Percentiles rank a stretch among this genome's conserved stretches.
Evolutionary conservation across 1,140 invertebrate species (phyloP).

Genomic region (Scaptomyza hsui): DNA sequence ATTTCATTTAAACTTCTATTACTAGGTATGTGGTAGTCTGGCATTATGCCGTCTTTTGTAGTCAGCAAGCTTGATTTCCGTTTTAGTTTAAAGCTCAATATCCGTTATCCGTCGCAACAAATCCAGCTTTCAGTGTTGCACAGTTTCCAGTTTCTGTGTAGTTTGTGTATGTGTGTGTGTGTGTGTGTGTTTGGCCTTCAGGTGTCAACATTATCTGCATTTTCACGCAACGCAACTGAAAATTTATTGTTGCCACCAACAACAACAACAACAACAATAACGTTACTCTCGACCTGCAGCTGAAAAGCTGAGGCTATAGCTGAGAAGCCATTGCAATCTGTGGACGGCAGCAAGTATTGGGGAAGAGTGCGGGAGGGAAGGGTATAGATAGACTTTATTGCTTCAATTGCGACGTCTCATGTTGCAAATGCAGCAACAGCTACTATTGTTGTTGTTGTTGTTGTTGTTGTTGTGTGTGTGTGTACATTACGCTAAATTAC

Average conservation of each 20-base stretch:
- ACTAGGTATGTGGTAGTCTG: neutral
- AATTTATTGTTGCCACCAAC: slow-evolving; percentile 58
- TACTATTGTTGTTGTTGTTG: slow-evolving; percentile 12
- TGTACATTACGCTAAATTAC: slow-evolving; percentile 82
- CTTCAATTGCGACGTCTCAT: slow-evolving; percentile 47
- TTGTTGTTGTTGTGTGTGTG: slow-evolving; percentile 25
- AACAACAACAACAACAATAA: slow-evolving; percentile 1
- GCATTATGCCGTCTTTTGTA: neutral
- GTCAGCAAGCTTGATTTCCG: slow-evolving; percentile 41
- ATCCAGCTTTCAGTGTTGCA: neutral
- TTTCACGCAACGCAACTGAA: slow-evolving; percentile 51
- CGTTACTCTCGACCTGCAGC: slow-evolving; percentile 1
- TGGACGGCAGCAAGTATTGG: slow-evolving; percentile 40
- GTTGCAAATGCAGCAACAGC: slow-evolving; percentile 10
- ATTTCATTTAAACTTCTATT: no score
- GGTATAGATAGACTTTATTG: slow-evolving; percentile 56
- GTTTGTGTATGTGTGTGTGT: slow-evolving; percentile 9
- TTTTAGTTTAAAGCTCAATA: slow-evolving; percentile 56
- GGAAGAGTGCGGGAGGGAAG: slow-evolving; percentile 1
- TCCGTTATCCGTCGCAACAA: slow-evolving; percentile 42
- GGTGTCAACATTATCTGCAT: slow-evolving; percentile 71
- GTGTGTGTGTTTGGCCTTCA: slow-evolving; percentile 51
- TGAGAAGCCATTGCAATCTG: slow-evolving; percentile 4
- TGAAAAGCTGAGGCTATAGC: neutral
- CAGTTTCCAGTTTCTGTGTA: no score